Evolutionary conservation across 2,797 vertebrate genomes (phyloP), one percentile per base, ranked within the genome.

Genomic region (Tapera naevia): DNA sequence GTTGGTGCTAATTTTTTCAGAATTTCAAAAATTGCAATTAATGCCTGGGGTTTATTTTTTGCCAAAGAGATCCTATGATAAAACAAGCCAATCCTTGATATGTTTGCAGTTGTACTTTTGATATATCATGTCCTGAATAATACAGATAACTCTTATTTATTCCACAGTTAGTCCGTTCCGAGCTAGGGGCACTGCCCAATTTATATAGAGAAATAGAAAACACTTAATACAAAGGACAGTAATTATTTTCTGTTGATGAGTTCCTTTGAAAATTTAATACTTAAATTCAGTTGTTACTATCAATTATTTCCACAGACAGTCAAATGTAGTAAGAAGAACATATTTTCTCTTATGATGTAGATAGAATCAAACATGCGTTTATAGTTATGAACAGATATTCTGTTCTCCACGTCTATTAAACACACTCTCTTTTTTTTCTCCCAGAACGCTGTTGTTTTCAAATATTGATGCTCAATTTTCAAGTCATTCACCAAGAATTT

Each of bases 201-300:
- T 94, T 88, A 84, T 61, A 74, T 17, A 65, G 65, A 65, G 75
- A 81, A 92, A 94, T 80, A 91, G 79, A 69, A 92, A 85, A 70
- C n/a, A 32, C 70, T 61, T 30, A 4, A 82, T 80, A 82, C 11
- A 89, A 91, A 88, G 64, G 43, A 13, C 16, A 89, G 54, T 78
- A 87, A 90, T 96, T 56, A 79, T 82, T 94, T 95, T 96, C 80
- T 88, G 18, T 91, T 89, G 45, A 43, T 54, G 28, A 62, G 18
- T 62, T 84, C 35, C 89, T 91, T 60, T 80, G 32, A 93, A 97
- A 95, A 95, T 73, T 69, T 93, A 85, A 70, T 93, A 87, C 53
- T 60, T 66, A 81, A 71, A 92, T 80, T 76, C 50, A 66, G 22
- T 62, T 91, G n/a, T 95, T 93, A 72, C 35, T 90, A 54, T 91